These are phyloP conservation scores for Sciurus vulgaris DNA, from an alignment of 2,797 vertebrate genomes.

Conservation along the genomic window DNA sequence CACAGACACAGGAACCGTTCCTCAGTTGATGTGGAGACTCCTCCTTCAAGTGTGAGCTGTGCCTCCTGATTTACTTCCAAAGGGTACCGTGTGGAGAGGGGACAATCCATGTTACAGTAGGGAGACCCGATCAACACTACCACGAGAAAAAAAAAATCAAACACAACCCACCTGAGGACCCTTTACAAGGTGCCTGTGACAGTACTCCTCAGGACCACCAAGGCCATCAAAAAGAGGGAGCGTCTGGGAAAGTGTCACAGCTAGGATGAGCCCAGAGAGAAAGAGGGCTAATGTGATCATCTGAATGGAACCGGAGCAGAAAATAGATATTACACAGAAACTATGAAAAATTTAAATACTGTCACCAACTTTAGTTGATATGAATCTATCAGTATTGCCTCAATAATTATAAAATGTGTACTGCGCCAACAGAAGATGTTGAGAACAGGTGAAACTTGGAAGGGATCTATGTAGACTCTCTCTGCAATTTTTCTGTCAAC, in stretches of 20 bases:
- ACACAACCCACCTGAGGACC: not conserved
- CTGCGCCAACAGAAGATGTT: not conserved
- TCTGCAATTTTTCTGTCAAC: not conserved
- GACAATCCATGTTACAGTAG: not conserved
- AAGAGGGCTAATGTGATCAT: not conserved
- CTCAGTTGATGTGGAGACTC: not conserved
- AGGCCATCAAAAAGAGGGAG: not conserved
- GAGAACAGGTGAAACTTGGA: not conserved
- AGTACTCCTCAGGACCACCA: not conserved
- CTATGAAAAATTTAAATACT: not conserved
- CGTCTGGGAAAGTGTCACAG: not conserved
- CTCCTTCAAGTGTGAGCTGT: not conserved
- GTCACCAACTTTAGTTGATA: not conserved
- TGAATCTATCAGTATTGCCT: not conserved
- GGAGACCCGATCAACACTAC: not conserved
- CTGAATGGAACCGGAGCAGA: not conserved
- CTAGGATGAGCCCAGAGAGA: not conserved
- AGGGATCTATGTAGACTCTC: not conserved
- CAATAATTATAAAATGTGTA: not conserved
- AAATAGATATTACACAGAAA: not conserved
- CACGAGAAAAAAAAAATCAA: not conserved
- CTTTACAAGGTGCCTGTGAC: not conserved
- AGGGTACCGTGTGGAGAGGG: not conserved
- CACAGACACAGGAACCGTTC: not conserved
- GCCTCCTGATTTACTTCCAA: not conserved